Evolutionary conservation across 2,797 vertebrate genomes (phyloP).

Genomic region (Platalea minor): DNA sequence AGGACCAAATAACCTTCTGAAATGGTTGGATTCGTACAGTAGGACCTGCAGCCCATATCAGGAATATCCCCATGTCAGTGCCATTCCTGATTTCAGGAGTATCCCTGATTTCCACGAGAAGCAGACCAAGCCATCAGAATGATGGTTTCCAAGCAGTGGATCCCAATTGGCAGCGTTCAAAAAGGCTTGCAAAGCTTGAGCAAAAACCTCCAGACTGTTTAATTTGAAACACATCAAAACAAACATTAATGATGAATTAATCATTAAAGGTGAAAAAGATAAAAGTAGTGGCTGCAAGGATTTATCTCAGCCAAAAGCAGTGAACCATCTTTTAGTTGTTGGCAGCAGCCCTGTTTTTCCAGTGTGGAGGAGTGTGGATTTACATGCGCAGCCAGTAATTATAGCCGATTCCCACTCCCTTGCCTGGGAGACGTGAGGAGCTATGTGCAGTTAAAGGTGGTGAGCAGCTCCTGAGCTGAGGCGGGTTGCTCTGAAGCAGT

Average conservation of each 20-base stretch:
- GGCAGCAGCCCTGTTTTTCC: constrained; percentile 1
- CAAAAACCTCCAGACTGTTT: constrained; percentile 37
- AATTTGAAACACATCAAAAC: constrained; percentile 46
- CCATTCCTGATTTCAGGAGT: neutral
- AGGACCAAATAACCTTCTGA: neutral
- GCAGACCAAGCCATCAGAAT: neutral
- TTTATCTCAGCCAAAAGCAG: neutral
- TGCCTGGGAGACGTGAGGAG: neutral
- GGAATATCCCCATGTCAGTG: neutral
- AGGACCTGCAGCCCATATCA: neutral
- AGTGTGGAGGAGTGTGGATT: constrained; percentile 26
- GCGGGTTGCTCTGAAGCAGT: neutral
- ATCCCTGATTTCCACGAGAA: neutral
- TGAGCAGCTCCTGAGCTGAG: neutral
- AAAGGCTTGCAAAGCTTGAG: neutral
- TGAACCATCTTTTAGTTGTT: neutral
- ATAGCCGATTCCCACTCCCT: neutral
- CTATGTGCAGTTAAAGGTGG: neutral
- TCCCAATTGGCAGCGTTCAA: neutral
- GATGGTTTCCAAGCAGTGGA: rapidly evolving
- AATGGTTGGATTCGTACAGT: neutral
- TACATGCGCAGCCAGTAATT: constrained; percentile 3
- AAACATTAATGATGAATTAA: constrained; percentile 34
- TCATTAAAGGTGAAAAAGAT: constrained; percentile 42
- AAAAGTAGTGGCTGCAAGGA: constrained; percentile 9